Evolutionary conservation across 1,140 invertebrate species (phyloP), one percentile per base, ranked within the genome.

Genomic region (Drosophila repleta): DNA sequence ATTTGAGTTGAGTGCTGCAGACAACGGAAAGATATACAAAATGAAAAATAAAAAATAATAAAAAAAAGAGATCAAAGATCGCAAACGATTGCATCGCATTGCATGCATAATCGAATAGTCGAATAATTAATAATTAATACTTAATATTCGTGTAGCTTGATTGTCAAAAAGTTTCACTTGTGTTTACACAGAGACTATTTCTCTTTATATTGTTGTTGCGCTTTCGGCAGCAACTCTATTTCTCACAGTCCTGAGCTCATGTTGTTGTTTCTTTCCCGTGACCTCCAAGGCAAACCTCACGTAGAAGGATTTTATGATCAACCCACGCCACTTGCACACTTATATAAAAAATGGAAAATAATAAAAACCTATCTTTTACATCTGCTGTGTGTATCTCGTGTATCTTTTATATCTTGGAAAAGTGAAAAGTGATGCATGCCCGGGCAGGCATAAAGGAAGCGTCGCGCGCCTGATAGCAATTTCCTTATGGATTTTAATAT

Each of bases 401-500:
- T 88, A 72, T 82, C 75, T 83, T 71, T 64, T 57, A 69, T 69
- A 76, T 88, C 61, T 85, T 62, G 67, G 71, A 88, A 75, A 88
- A 88, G 83, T 83, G 79, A 88, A 87, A 87, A 87, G 88, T 87
- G 83, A 87, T 87, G 79, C 83, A 85, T 87, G 71, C 77, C 66
- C 71, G 56, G 57, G 72, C 71, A 56, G 57, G 66, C 79, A 78
- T 75, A 69, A 74, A 74, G 71, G 71, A 74, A 74, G 71, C 41
- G 15, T 24, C 51, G 32, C 63, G 58, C 84, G 66, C 74, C 43
- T 55, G 21, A 26, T 80, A 87, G 63, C 72, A 55, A 81, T 79
- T 87, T 87, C 83, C 83, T 87, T 88, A 88, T 87, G 83, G 79
- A 88, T 88, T 83, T 76, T 81, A 60, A 88, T 88, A 88, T 88